These are phyloP conservation scores for Xiphophorus hellerii DNA, from an alignment of 2,113 vertebrate species.

Conservation along the genomic window DNA sequence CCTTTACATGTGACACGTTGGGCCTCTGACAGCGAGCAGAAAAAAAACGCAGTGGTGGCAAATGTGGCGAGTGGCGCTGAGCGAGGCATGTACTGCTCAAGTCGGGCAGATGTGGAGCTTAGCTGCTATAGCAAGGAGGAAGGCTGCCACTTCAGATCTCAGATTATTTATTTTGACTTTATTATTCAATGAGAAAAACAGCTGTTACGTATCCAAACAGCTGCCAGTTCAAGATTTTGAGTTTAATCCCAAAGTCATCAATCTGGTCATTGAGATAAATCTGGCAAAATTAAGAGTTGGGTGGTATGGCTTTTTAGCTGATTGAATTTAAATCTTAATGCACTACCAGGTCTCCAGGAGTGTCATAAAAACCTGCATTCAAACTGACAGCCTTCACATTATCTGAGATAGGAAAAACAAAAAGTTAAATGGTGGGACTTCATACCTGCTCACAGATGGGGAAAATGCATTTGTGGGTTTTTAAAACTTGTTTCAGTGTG, in stretches of 20 bases:
- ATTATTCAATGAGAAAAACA: constrained; percentile 15
- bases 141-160: constrained; percentile 20
- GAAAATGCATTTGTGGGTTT: neutral
- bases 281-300: neutral
- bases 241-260: neutral
- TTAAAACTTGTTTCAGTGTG: neutral
- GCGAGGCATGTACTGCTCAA: constrained; percentile 17
- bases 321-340: neutral
- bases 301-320: neutral
- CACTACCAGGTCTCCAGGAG: neutral
- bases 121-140: constrained; percentile 18
- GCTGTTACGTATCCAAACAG: constrained; percentile 2
- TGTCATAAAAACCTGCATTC: neutral
- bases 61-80: constrained; percentile 11
- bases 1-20: constrained; percentile 22
- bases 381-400: neutral
- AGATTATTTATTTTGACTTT: constrained; percentile 29
- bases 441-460: neutral
- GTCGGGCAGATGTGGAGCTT: constrained; percentile 30
- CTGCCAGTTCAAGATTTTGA: neutral
- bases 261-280: neutral
- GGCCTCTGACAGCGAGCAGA: constrained; percentile 10
- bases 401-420: neutral
- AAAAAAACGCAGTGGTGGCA: constrained; percentile 4
- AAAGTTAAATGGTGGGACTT: neutral